Evolutionary conservation across 2,113 vertebrate genomes (phyloP).

Genomic region (Castor canadensis): DNA sequence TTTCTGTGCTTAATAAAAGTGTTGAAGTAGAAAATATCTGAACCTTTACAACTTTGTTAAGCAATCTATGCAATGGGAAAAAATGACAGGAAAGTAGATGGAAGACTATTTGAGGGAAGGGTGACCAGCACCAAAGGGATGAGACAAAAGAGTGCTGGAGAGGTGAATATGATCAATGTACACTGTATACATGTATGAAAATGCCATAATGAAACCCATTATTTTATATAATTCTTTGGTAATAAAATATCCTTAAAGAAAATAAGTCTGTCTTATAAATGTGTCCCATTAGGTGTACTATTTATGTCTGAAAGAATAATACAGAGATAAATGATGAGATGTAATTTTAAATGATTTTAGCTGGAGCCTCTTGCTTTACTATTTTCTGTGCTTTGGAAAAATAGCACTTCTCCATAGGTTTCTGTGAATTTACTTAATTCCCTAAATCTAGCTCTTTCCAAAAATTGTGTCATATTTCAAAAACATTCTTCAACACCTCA

Average conservation of each 20-base stretch:
- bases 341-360: background rate
- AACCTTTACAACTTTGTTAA: no score
- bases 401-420: background rate
- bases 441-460: background rate
- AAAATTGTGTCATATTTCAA: background rate
- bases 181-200: no score
- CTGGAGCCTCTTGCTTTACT: background rate
- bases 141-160: no score
- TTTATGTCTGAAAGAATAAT: background rate
- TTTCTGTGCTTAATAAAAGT: background rate
- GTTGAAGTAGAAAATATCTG: background rate
- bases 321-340: background rate
- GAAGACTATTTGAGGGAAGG: no score
- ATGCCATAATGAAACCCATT: no score
- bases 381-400: background rate
- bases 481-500: background rate
- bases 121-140: no score
- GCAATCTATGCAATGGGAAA: no score
- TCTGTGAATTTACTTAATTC: background rate
- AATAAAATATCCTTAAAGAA: no score
- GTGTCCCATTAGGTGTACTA: background rate
- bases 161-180: no score
- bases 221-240: no score
- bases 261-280: background rate
- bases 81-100: no score